Evolutionary conservation across 2,888 invertebrate species (phyloP).

Genomic region (Cephus nigrinus): DNA sequence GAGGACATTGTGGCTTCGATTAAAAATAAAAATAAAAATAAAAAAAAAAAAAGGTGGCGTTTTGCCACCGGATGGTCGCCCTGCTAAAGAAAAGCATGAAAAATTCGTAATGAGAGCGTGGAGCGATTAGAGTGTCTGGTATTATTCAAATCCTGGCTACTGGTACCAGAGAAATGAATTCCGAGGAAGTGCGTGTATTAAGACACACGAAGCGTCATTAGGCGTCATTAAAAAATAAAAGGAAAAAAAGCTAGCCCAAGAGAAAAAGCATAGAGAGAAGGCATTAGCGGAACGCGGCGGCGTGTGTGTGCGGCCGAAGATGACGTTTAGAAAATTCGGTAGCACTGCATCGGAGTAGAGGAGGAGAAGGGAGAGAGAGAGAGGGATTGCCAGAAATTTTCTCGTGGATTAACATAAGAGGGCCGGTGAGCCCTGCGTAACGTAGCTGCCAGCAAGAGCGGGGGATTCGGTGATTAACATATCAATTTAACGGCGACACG

Average conservation of each 20-base stretch:
- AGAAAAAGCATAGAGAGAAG: neutral
- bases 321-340: neutral
- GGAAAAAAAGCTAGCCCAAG: neutral
- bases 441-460: neutral
- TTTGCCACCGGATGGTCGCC: neutral
- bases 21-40: neutral
- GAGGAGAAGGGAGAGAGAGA: neutral
- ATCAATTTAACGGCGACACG: neutral
- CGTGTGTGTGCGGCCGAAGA: neutral
- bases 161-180: neutral
- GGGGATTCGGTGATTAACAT: slow-evolving; percentile 1
- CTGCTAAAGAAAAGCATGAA: slow-evolving; percentile 2
- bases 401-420: neutral
- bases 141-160: slow-evolving; percentile 1
- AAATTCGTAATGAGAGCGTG: slow-evolving; percentile 3
- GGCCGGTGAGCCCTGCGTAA: neutral
- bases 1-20: neutral
- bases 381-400: neutral
- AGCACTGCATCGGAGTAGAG: neutral
- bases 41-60: neutral
- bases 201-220: neutral
- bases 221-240: neutral
- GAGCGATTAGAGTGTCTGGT: neutral
- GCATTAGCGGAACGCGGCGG: neutral
- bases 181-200: neutral